Evolutionary conservation across 2,797 vertebrate genomes (phyloP).

Genomic region (Neopelma chrysocephalum): DNA sequence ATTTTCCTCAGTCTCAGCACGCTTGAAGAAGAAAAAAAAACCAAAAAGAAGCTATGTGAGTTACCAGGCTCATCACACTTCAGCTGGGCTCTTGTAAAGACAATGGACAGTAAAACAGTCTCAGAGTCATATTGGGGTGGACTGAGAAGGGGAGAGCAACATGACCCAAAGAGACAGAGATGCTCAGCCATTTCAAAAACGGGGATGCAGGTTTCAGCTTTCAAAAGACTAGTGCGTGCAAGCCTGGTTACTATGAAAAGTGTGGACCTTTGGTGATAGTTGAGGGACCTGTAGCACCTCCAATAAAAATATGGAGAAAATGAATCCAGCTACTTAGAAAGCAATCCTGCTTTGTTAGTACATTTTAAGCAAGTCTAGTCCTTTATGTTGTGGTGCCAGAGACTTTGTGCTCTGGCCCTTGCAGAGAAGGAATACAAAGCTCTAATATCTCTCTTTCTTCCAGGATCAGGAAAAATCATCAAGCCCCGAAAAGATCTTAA

Average conservation of each 20-base stretch:
- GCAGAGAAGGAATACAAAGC: not conserved
- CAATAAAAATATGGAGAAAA: not conserved
- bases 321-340: not conserved
- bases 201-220: not conserved
- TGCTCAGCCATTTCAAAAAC: not conserved
- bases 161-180: fast-evolving
- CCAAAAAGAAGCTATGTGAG: not conserved
- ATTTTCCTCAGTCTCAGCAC: not conserved
- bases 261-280: not conserved
- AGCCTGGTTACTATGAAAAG: not conserved
- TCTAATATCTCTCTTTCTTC: not conserved
- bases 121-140: not conserved
- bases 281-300: not conserved
- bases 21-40: not conserved
- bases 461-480: not conserved
- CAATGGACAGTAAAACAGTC: not conserved
- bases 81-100: not conserved
- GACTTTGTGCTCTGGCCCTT: not conserved
- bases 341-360: not conserved
- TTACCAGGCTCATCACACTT: not conserved
- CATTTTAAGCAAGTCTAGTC: not conserved
- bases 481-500: not conserved
- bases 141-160: not conserved
- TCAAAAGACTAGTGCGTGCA: not conserved
- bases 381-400: not conserved